Percentiles rank a stretch among this genome's conserved stretches.
Evolutionary conservation across 2,888 invertebrate genomes (phyloP).

Genomic region (Volucella inflata): DNA sequence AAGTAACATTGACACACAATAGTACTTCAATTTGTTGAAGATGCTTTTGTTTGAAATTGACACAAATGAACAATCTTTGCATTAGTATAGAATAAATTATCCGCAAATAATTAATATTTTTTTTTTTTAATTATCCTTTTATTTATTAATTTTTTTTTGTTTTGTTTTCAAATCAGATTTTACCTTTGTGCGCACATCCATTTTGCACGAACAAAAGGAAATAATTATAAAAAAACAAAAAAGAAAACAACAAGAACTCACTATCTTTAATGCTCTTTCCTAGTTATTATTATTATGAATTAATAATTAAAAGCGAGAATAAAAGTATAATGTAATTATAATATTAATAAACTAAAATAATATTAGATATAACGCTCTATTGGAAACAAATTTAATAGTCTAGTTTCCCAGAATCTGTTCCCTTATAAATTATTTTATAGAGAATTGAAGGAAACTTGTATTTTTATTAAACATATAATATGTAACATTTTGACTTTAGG

Average conservation of each 20-base stretch:
- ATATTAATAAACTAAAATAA: constrained; percentile 56
- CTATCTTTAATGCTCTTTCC: constrained; percentile 64
- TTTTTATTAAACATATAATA: constrained; percentile 68
- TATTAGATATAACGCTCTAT: constrained; percentile 36
- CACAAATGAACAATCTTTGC: too few relatives aligned
- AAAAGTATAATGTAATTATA: constrained; percentile 66
- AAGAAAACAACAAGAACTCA: constrained; percentile 47
- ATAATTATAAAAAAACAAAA: constrained; percentile 45
- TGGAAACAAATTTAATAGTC: constrained; percentile 45
- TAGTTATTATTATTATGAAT: constrained; percentile 63
- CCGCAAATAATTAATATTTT: too few relatives aligned
- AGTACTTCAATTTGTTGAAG: too few relatives aligned
- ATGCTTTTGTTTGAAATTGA: too few relatives aligned
- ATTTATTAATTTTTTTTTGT: too few relatives aligned
- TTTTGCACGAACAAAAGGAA: constrained; percentile 38
- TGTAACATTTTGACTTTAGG: constrained; percentile 57
- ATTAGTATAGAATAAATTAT: too few relatives aligned
- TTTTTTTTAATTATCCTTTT: too few relatives aligned
- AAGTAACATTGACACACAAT: too few relatives aligned
- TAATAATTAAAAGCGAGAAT: constrained; percentile 47
- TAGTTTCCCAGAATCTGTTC: constrained; percentile 41
- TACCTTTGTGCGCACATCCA: constrained; percentile 41
- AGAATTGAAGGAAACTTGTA: constrained; percentile 52
- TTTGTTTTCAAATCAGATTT: constrained; percentile 41
- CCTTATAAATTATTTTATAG: constrained; percentile 50